phyloP scores from a whole-genome alignment of 2,888 invertebrate genomes.

The Rhyacophila evoluta region DNA sequence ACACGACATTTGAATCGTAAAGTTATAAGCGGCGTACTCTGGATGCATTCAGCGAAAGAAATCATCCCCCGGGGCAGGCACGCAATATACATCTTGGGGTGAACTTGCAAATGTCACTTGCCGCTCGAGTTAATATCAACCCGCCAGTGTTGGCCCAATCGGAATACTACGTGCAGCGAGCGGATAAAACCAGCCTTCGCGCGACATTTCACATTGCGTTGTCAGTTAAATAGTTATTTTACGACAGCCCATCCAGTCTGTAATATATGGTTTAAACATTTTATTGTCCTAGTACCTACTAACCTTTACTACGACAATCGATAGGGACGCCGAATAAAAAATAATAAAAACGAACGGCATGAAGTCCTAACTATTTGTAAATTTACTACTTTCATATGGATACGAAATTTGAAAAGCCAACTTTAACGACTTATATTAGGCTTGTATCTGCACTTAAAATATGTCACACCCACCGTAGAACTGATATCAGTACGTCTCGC shows the following conservation, averaged over 20 bases:
- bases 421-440: no score
- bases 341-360: no score
- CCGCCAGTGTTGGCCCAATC: neutral
- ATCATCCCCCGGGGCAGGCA: neutral
- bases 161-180: neutral
- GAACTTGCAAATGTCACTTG: constrained; percentile 13
- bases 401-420: no score
- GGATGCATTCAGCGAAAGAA: neutral
- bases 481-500: no score
- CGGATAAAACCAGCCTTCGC: neutral
- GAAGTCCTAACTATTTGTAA: no score
- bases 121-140: constrained; percentile 10
- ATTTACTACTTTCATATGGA: no score
- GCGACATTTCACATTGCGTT: neutral
- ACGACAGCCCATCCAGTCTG: neutral
- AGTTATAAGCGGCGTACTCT: neutral
- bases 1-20: no score
- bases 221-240: neutral
- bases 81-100: neutral
- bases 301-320: no score
- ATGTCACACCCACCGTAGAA: no score
- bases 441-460: no score
- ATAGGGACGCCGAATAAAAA: no score
- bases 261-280: neutral
- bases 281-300: neutral